A percentile compares a stretch with the other conserved stretches of the same genome.
These are phyloP conservation scores for Caradrina clavipalpis DNA, from an alignment of 2,888 invertebrate genomes.

Conservation along the genomic window DNA sequence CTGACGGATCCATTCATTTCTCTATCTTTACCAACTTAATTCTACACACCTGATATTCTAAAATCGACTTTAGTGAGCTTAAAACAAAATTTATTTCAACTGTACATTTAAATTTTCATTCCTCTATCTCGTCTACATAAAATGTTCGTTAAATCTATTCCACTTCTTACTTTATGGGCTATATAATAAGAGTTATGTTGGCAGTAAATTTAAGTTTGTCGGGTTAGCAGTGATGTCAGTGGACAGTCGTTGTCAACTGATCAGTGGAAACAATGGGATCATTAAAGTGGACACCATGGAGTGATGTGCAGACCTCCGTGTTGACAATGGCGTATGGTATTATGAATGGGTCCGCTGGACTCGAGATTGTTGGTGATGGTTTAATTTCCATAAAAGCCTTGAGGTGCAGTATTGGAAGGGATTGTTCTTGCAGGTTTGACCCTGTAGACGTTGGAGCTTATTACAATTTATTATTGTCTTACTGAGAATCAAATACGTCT, in stretches of 20 bases:
- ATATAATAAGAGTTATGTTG: conserved; percentile 43
- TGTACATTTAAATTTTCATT: conserved; percentile 34
- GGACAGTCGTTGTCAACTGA: conserved; percentile 82
- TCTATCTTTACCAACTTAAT: conserved; percentile 66
- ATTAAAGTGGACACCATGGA: conserved; percentile 85
- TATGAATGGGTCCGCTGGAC: conserved; percentile 68
- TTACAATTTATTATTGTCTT: neutral
- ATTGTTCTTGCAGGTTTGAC: conserved; percentile 15
- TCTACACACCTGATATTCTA: conserved; percentile 40
- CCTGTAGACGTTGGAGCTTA: neutral
- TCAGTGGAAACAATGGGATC: conserved; percentile 86
- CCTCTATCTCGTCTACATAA: conserved; percentile 30
- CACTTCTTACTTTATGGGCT: conserved; percentile 39
- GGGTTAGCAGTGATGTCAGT: conserved; percentile 75
- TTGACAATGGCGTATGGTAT: conserved; percentile 72
- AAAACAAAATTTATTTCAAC: conserved; percentile 54
- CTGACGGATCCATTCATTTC: conserved; percentile 82
- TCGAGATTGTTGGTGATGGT: conserved; percentile 50
- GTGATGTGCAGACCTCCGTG: conserved; percentile 87
- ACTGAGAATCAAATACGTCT: neutral
- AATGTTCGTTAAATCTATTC: conserved; percentile 5
- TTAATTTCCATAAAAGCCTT: conserved; percentile 53
- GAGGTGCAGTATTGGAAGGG: conserved; percentile 34
- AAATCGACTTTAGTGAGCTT: conserved; percentile 64
- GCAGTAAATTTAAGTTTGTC: conserved; percentile 35